phyloP scores from a whole-genome alignment of 2,113 vertebrate genomes.

The Hypanus sabinus region DNA sequence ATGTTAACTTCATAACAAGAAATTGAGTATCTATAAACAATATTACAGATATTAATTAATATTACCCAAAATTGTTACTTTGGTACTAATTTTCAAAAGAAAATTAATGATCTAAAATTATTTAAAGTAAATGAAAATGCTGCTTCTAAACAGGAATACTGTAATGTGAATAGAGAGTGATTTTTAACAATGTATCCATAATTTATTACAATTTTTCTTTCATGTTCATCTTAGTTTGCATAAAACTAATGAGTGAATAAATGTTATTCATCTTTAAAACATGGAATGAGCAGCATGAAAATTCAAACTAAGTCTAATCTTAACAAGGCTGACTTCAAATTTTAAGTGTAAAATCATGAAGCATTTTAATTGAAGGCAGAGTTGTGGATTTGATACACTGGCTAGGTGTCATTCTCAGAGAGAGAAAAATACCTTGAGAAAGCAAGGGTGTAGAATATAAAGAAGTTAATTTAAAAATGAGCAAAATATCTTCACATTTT shows the following conservation, averaged over 20 bases:
- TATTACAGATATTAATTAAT: background rate
- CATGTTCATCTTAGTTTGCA: constrained; percentile 96
- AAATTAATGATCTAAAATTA: constrained; percentile 88
- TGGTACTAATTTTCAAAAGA: constrained; percentile 65
- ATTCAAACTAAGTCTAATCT: constrained; percentile 36
- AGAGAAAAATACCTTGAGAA: background rate
- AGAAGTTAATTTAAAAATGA: constrained; percentile 22
- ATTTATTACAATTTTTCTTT: constrained; percentile 99
- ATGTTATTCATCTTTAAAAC: constrained; percentile 62
- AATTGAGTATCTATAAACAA: background rate
- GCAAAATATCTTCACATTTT: background rate
- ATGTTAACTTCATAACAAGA: background rate
- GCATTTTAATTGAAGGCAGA: constrained; percentile 27
- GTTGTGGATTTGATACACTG: constrained; percentile 24
- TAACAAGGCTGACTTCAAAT: constrained; percentile 31
- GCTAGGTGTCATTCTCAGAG: constrained; percentile 14
- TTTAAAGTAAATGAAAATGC: constrained; percentile 91
- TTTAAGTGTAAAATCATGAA: constrained; percentile 33
- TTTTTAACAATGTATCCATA: constrained; percentile 94
- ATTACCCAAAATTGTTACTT: constrained; percentile 1
- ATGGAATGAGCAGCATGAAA: constrained; percentile 36
- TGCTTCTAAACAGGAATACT: constrained; percentile 77
- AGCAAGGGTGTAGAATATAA: background rate
- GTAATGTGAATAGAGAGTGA: constrained; percentile 69
- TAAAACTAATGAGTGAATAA: constrained; percentile 98